Evolutionary conservation across 2,113 vertebrate species (phyloP).

Genomic region (Peucedramus taeniatus): DNA sequence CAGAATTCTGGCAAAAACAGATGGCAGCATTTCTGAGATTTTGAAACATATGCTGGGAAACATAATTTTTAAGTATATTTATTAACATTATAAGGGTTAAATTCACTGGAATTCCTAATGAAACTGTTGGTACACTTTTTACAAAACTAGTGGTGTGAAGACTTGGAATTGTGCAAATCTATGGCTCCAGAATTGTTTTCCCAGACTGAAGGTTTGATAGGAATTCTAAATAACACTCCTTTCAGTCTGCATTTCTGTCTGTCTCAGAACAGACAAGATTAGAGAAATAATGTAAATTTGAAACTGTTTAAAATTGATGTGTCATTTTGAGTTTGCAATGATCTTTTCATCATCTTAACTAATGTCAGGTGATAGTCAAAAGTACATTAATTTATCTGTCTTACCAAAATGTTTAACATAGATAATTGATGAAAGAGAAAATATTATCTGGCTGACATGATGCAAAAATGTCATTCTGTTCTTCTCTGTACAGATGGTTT

Average conservation of each 20-base stretch:
- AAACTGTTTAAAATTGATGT: neutral
- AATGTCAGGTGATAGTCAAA: slow-evolving; percentile 39
- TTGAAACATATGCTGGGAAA: slow-evolving; percentile 1
- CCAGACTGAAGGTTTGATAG: neutral
- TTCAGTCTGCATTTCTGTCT: neutral
- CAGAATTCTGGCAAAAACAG: slow-evolving; percentile 25
- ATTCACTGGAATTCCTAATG: neutral
- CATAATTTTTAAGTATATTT: neutral
- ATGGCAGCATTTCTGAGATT: neutral
- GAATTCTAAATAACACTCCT: neutral
- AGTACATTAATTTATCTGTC: slow-evolving; percentile 40
- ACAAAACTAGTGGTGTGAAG: neutral
- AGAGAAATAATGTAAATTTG: neutral
- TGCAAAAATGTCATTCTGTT: slow-evolving; percentile 38
- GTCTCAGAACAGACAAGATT: neutral
- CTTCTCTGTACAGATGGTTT: slow-evolving; percentile 55
- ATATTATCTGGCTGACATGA: slow-evolving; percentile 39
- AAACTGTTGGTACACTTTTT: neutral
- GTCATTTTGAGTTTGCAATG: slow-evolving; percentile 5
- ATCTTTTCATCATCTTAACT: slow-evolving; percentile 40
- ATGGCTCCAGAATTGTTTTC: neutral
- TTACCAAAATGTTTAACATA: slow-evolving; percentile 52
- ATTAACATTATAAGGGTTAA: slow-evolving; percentile 14
- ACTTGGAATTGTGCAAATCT: neutral
- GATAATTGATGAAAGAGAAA: slow-evolving; percentile 37